These are phyloP conservation scores for Julus scandinavius DNA, from an alignment of 2,888 invertebrate species.

Conservation along the genomic window DNA sequence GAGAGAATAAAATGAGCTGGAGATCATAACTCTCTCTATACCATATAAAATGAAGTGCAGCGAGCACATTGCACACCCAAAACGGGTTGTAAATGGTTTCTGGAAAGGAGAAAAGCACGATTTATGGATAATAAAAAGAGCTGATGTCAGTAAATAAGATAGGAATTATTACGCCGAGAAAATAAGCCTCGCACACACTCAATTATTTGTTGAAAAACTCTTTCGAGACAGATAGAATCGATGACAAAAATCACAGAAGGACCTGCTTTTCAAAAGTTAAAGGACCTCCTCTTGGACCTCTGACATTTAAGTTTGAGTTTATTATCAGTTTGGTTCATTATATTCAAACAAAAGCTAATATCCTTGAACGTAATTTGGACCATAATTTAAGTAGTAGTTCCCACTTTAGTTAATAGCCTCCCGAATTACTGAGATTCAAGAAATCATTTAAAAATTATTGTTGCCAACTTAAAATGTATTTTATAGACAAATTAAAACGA, in stretches of 20 bases:
- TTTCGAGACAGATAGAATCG: background rate
- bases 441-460: no score
- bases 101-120: constrained; percentile 2
- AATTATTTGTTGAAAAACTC: background rate
- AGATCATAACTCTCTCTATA: constrained; percentile 33
- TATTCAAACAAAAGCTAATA: no score
- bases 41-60: constrained; percentile 25
- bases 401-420: no score
- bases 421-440: no score
- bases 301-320: background rate
- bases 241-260: background rate
- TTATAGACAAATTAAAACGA: no score
- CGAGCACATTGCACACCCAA: constrained; percentile 25
- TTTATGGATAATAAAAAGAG: constrained; percentile 33
- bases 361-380: no score
- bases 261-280: no score
- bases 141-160: constrained; percentile 33
- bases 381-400: no score
- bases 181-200: background rate
- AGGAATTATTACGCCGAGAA: background rate
- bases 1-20: constrained; percentile 17
- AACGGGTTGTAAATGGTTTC: constrained; percentile 33
- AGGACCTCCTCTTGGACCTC: no score
- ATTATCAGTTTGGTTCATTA: background rate
- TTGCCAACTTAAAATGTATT: no score